Base-by-base conservation (phyloP, 2,888 invertebrate genomes). In the Hypolimnas misippus region DNA sequence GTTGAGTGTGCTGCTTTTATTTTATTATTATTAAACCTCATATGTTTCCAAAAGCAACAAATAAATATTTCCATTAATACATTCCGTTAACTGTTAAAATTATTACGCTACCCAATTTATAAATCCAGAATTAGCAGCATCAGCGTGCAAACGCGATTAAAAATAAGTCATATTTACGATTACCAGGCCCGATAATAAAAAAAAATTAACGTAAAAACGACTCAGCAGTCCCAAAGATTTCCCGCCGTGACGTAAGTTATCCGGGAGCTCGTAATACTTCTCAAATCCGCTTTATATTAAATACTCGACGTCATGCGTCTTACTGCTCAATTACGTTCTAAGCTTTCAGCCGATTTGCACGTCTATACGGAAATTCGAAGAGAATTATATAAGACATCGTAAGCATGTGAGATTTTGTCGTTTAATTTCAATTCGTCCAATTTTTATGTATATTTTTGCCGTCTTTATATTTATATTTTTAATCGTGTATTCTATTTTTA, bases 221-320 rank as follows among this genome's bases (percentile, higher is more conserved):
- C 12, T 35, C 35, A 35, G 35, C 35, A 35, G 35, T 35, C 12
- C 31, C 3, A n/a, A 35, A 35, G 35, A 35, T 35, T 35, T 35
- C 12, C n/a, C 8, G n/a, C 35, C 3, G 12, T 35, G 35, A 35
- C 35, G 35, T n/a, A 12, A 12, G 12, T 35, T 12, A 35, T 25
- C 25, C 25, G 25, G 35, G 35, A 38, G 35, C 35, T 3, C 35
- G n/a, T 12, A 33, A 52, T 58, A 44, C 38, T 52, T 40, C 31
- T 31, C 16, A 62, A 55, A 67, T 57, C 65, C 65, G 65, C 56
- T 65, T 67, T 62, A 62, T 51, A 65, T 67, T 50, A 67, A 62
- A 57, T 57, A 57, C 55, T 56, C 56, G 62, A 55, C 53, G 55
- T 60, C 63, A 61, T 61, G 54, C 65, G 62, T 58, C 54, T 54